Conservation (phyloP, 1,140 invertebrate genomes). For the Choristoneura fumiferana region DNA sequence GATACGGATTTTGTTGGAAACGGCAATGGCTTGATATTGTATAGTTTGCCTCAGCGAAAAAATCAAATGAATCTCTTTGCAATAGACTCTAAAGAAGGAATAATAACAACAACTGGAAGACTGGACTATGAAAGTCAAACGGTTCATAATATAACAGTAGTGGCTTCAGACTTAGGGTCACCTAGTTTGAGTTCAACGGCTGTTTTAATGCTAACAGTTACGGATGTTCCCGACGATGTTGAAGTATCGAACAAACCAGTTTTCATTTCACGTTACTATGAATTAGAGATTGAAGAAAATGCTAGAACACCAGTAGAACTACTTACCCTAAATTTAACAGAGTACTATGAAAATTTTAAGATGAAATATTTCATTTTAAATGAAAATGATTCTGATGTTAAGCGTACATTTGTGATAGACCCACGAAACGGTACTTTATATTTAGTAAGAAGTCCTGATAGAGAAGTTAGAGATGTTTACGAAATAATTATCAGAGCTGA, state of each 20-base stretch:
- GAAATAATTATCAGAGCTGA: slow-evolving; percentile 85
- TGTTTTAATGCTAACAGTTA: slow-evolving; percentile 83
- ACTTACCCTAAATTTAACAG: slow-evolving; percentile 84
- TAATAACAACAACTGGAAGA: slow-evolving; percentile 85
- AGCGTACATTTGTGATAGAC: slow-evolving; percentile 83
- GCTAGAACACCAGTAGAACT: slow-evolving; percentile 83
- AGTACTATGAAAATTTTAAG: slow-evolving; percentile 78
- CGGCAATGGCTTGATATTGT: slow-evolving; percentile 89
- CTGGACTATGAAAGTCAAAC: slow-evolving; percentile 86
- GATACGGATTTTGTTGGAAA: slow-evolving; percentile 91
- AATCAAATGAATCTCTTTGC: slow-evolving; percentile 84
- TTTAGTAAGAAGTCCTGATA: slow-evolving; percentile 83
- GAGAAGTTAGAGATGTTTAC: slow-evolving; percentile 82
- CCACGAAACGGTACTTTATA: slow-evolving; percentile 85
- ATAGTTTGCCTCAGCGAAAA: slow-evolving; percentile 82
- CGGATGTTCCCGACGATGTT: slow-evolving; percentile 81
- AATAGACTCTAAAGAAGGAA: slow-evolving; percentile 89
- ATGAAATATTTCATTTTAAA: slow-evolving; percentile 81
- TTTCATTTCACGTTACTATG: slow-evolving; percentile 87
- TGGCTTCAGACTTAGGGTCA: slow-evolving; percentile 90
- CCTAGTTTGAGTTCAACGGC: slow-evolving; percentile 89
- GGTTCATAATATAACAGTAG: slow-evolving; percentile 86
- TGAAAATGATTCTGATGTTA: slow-evolving; percentile 78
- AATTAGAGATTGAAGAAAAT: slow-evolving; percentile 88
- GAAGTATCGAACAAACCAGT: slow-evolving; percentile 78